phyloP scores from a whole-genome alignment of 2,113 vertebrate species.

The Mustela nigripes region DNA sequence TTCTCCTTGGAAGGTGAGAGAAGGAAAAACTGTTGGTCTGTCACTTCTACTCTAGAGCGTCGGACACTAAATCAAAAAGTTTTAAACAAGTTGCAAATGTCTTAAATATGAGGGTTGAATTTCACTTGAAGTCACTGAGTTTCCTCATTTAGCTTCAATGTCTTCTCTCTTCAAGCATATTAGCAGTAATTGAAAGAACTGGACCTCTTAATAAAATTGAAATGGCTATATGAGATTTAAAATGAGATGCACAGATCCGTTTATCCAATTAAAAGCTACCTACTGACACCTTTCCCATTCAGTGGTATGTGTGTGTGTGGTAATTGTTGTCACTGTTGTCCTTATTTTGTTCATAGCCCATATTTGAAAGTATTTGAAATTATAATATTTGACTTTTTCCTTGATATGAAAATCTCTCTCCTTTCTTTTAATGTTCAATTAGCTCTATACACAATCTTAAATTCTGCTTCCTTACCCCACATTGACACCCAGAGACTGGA shows the following conservation, averaged over 20 bases:
- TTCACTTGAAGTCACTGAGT: neutral
- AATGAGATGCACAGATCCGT: neutral
- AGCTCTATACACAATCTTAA: neutral
- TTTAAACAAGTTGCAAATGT: neutral
- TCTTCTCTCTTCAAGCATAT: neutral
- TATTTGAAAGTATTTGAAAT: constrained; percentile 56
- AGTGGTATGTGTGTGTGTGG: neutral
- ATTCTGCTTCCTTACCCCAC: constrained; percentile 16
- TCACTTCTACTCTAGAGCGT: neutral
- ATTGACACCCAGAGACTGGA: neutral
- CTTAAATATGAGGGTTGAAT: neutral
- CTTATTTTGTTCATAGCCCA: neutral
- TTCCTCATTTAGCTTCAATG: constrained; percentile 2
- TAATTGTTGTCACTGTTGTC: neutral
- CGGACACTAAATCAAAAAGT: neutral
- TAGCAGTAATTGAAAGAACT: neutral
- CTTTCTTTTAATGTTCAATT: constrained; percentile 50
- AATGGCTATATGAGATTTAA: constrained; percentile 30
- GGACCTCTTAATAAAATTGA: constrained; percentile 51
- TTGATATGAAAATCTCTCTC: neutral
- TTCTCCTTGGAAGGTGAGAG: neutral
- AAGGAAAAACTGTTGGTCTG: neutral
- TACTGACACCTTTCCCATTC: neutral
- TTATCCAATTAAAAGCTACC: neutral
- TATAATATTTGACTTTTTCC: constrained; percentile 18